Conservation (phyloP, 2,113 vertebrate genomes). For the Oreocharis arfaki region DNA sequence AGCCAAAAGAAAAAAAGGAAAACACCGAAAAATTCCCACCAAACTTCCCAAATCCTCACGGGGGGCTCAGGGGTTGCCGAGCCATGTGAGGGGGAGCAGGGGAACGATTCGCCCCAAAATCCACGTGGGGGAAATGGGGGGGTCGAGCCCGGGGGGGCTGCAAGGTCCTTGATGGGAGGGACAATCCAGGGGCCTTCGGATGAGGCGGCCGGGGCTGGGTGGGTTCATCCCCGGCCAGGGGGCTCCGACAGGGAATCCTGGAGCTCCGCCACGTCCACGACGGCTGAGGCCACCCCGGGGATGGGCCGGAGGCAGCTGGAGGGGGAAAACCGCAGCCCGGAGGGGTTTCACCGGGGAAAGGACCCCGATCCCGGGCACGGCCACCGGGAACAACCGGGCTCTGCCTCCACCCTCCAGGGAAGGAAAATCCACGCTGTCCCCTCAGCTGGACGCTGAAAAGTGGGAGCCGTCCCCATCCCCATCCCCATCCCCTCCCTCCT, state of each 20-base stretch:
- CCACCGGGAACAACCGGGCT: rapidly evolving
- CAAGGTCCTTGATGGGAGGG: background rate
- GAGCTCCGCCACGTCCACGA: background rate
- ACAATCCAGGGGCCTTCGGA: background rate
- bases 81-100: rapidly evolving
- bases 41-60: background rate
- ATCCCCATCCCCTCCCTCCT: background rate
- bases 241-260: background rate
- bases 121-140: rapidly evolving
- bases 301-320: background rate
- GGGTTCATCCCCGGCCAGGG: background rate
- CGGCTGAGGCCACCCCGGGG: background rate
- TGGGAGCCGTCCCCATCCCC: background rate
- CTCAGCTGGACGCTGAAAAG: background rate
- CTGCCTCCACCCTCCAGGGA: background rate
- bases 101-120: background rate
- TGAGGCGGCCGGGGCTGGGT: rapidly evolving
- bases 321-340: background rate
- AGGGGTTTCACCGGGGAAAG: background rate
- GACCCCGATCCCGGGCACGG: rapidly evolving
- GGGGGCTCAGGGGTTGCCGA: background rate
- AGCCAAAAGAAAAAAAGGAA: background rate
- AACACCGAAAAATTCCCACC: background rate
- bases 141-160: background rate
- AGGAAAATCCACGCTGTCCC: rapidly evolving